Evolutionary conservation across 2,797 vertebrate species (phyloP), one percentile per base, ranked within the genome.

Genomic region (Myioborus miniatus): DNA sequence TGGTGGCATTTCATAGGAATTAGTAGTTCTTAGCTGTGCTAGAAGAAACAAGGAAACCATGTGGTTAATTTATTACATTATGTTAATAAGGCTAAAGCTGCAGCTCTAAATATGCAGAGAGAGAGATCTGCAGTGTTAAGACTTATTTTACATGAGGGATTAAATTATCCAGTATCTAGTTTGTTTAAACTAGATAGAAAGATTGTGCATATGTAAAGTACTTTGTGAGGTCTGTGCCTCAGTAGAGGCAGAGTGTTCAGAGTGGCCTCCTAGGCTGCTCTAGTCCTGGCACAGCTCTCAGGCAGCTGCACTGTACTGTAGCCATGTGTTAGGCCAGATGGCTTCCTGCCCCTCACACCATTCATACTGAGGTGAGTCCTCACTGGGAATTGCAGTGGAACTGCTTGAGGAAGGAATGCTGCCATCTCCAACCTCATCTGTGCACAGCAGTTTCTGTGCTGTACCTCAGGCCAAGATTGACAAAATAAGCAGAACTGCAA

Each of bases 131-230:
- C 36, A 39, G 43, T 4, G 0, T 70, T 56, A 23, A 26, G 49
- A 41, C 4, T 11, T 64, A 10, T 2, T 75, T 50, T 74, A 30
- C 7, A 4, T 11, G 27, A 46, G 22, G 22, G 23, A 44, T 79
- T 78, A 70, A 59, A 56, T 75, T 55, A 15, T 4, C 12, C 50
- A 20, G 1, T 62, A 22, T 47, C 69, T 60, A 13, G 37, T 74
- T 74, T 11, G 2, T 75, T 92, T 87, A 80, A 83, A 56, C 20
- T 15, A n/a, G 26, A 15, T 34, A 15, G 67, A 90, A 82, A 10
- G 46, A 13, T 30, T 15, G 4, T 70, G 32, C 0, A 0, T 63
- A 1, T 36, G n/a, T 72, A 10, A 71, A 81, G 21, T 50, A 41
- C 20, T 59, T 67, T 11, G 41, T 55, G 46, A 86, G 8, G 22